These are phyloP conservation scores for Heterocephalus glaber DNA, from an alignment of 2,113 vertebrate species.

Conservation along the genomic window DNA sequence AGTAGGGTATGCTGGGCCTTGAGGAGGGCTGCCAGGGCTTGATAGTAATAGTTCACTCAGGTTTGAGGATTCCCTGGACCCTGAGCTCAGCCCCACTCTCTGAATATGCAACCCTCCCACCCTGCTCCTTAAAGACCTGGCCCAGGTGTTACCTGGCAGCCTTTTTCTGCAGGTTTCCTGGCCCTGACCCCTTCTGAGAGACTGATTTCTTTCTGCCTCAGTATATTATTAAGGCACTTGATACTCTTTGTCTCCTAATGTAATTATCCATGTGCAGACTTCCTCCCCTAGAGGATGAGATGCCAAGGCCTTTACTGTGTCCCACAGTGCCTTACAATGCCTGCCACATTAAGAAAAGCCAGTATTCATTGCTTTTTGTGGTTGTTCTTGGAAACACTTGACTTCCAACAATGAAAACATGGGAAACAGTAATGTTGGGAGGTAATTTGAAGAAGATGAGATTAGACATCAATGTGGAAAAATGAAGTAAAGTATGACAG, in stretches of 20 bases:
- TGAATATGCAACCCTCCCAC: background rate
- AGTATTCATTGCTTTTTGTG: background rate
- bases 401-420: conserved; percentile 43
- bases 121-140: background rate
- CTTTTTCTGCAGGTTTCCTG: conserved; percentile 3
- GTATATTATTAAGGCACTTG: background rate
- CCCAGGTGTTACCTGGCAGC: background rate
- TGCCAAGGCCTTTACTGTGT: background rate
- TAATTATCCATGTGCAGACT: background rate
- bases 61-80: background rate
- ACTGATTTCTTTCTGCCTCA: conserved; percentile 22
- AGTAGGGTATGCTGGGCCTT: background rate
- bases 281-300: background rate
- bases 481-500: conserved; percentile 14
- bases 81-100: background rate
- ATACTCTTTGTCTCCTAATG: background rate
- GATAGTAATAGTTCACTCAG: background rate
- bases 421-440: conserved; percentile 32
- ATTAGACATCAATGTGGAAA: background rate
- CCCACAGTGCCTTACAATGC: background rate
- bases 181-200: accelerated
- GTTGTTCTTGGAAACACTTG: conserved; percentile 34
- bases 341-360: conserved; percentile 6
- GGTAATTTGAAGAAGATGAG: conserved; percentile 57
- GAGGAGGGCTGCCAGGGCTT: background rate